Base-by-base conservation (phyloP, 2,113 vertebrate species). In the Dicaeum eximium region DNA sequence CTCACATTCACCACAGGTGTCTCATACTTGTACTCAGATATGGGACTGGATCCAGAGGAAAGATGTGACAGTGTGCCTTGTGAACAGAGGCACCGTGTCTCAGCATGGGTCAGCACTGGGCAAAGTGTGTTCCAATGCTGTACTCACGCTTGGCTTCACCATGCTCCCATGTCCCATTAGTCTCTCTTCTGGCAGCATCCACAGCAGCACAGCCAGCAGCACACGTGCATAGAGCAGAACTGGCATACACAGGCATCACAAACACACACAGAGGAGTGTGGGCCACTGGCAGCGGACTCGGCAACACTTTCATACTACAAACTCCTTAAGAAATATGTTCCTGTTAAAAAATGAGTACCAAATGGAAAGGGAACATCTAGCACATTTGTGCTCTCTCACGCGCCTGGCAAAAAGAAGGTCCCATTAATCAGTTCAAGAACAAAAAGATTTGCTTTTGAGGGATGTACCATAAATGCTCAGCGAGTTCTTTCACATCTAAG, bases 61-160 rank as follows among this genome's bases (percentile, higher is more conserved):
- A 44, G 27, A 35, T 16, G 10, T 1, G 2, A 78, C 21, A 1
- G 1, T 6, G 53, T 11, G 23, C 21, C 47, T 22, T 24, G 17
- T 4, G 13, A 80, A 74, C 20, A 57, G 48, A 89, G 69, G 37
- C 15, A 58, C 5, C 0, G 0, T 4, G 9, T 28, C 50, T 18
- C 56, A 45, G 62, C n/a, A 21, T 0, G 3, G 15, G 22, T 38
- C 40, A 65, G 56, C 54, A 73, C 13, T 6, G 28, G n/a, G 24
- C 40, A 82, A 11, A 6, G 17, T 24, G 33, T 1, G 0, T 2
- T 4, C 28, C 27, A 25, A 0, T 9, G 45, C 38, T 53, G 33
- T 5, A 44, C 20, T 25, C 3, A 1, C 24, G 25, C 61, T 45
- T 30, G 33, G 33, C 27, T 66, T 53, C 44, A 44, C 40, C 33